Evolutionary conservation across 2,113 vertebrate genomes (phyloP).

Genomic region (Garra rufa): DNA sequence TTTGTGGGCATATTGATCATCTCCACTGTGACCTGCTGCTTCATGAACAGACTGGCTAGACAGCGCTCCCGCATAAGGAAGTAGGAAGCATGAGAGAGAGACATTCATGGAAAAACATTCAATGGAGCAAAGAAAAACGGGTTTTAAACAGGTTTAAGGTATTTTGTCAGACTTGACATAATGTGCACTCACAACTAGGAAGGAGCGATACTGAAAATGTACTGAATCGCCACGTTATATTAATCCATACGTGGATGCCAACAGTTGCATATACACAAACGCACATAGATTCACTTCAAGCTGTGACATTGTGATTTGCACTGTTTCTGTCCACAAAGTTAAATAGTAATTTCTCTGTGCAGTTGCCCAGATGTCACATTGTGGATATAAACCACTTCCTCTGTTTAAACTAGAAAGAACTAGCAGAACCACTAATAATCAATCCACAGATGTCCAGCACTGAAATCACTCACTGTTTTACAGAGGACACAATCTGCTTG

Average conservation of each 20-base stretch:
- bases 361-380: not conserved
- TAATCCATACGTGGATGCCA: not conserved
- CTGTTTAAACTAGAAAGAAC: not conserved
- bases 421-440: not conserved
- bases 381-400: not conserved
- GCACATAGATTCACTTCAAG: not conserved
- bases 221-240: not conserved
- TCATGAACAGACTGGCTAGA: conserved; percentile 81
- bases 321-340: not conserved
- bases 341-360: not conserved
- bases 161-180: not conserved
- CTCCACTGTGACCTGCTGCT: conserved; percentile 86
- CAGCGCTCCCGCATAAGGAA: conserved; percentile 67
- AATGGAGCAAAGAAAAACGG: not conserved
- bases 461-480: not conserved
- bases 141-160: not conserved
- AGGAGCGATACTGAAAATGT: not conserved
- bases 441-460: not conserved
- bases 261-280: not conserved
- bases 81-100: conserved; percentile 52
- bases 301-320: not conserved
- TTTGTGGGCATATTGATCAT: conserved; percentile 83
- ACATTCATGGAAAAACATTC: not conserved
- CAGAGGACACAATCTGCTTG: not conserved
- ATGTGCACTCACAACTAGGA: not conserved